These are phyloP conservation scores for Hydrophis major DNA, from an alignment of 2,797 vertebrate genomes.

Conservation along the genomic window DNA sequence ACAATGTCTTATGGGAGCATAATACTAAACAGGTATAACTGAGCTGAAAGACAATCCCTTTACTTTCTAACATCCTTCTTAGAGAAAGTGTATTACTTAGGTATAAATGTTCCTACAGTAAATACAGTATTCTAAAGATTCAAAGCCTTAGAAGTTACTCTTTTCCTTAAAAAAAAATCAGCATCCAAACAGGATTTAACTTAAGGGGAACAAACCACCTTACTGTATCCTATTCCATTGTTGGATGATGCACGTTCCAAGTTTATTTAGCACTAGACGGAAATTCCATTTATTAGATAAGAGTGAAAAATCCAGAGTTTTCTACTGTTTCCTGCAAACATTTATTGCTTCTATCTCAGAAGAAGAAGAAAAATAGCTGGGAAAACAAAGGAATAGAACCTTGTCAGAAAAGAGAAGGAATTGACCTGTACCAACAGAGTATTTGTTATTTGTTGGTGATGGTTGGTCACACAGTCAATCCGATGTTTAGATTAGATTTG, in stretches of 20 bases:
- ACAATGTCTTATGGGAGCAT: constrained; percentile 10
- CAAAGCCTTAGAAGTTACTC: not conserved
- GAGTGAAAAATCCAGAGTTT: not conserved
- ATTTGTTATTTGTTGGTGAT: not conserved
- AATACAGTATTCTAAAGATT: not conserved
- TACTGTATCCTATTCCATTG: not conserved
- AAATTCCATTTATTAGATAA: not conserved
- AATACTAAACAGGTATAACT: not conserved
- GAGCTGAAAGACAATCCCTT: not conserved
- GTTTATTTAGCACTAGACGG: not conserved
- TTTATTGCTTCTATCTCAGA: not conserved
- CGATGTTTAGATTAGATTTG: not conserved
- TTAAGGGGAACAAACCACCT: rapidly evolving
- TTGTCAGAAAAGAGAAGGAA: not conserved
- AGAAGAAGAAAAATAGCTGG: not conserved
- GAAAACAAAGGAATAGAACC: not conserved
- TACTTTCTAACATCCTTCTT: not conserved
- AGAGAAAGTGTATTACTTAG: not conserved
- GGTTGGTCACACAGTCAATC: not conserved
- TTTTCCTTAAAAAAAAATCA: not conserved
- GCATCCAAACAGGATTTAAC: not conserved
- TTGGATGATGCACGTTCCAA: not conserved
- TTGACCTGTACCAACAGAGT: not conserved
- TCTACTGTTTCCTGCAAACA: not conserved
- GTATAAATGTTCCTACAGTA: not conserved